Evolutionary conservation across 2,113 vertebrate genomes (phyloP).

Genomic region (Sylvietta virens): DNA sequence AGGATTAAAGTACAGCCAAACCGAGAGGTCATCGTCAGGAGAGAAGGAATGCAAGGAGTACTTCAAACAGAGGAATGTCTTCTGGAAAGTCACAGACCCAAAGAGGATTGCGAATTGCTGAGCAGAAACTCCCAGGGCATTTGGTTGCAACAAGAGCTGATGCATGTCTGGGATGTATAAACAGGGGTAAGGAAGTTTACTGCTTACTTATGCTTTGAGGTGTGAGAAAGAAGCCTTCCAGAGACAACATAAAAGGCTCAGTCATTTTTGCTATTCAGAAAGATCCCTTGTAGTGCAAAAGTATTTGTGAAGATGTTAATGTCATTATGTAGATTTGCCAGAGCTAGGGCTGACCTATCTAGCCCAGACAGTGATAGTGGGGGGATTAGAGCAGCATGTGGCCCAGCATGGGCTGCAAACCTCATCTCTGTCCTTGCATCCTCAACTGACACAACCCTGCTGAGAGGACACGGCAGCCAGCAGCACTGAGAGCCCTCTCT

Average conservation of each 20-base stretch:
- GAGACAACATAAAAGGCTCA: background rate
- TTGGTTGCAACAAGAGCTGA: background rate
- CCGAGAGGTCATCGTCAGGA: background rate
- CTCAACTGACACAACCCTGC: background rate
- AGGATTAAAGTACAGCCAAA: slow-evolving; percentile 32
- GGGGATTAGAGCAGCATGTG: background rate
- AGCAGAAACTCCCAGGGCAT: slow-evolving; percentile 7
- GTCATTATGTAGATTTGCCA: slow-evolving; percentile 14
- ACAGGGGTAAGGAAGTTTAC: slow-evolving; percentile 25
- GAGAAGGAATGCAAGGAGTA: slow-evolving; percentile 25
- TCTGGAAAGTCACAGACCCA: slow-evolving; percentile 17
- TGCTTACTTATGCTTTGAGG: slow-evolving; percentile 9
- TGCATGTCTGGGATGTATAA: background rate
- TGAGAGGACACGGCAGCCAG: background rate
- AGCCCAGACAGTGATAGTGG: background rate
- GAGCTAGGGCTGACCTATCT: background rate
- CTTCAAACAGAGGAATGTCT: slow-evolving; percentile 45
- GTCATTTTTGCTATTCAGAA: background rate
- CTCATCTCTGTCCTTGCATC: background rate
- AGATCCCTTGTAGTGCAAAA: slow-evolving; percentile 24
- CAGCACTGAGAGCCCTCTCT: background rate
- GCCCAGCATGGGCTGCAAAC: background rate
- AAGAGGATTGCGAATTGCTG: background rate
- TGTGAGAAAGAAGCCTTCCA: slow-evolving; percentile 17
- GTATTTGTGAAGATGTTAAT: slow-evolving; percentile 8